Base-by-base conservation (phyloP, 2,113 vertebrate species). In the Tenrec ecaudatus region DNA sequence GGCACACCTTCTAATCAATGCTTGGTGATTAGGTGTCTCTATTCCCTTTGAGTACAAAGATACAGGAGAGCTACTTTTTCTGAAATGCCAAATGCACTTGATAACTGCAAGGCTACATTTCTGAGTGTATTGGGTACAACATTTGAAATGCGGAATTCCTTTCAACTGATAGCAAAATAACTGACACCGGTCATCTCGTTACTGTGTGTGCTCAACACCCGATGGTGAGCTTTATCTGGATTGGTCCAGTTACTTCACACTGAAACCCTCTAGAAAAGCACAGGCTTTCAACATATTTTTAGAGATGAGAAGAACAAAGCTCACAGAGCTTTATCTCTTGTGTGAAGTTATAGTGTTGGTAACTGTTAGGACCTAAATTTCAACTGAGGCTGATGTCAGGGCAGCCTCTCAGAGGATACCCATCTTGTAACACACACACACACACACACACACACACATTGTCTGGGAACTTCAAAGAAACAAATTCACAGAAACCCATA, bases 111-210 rank as follows among this genome's bases (percentile, higher is more conserved):
- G 90, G 12, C 66, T 69, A 43, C 19, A 36, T n/a, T 43, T n/a
- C 82, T 40, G 80, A 4, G 84, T 86, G 84, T 93, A 87, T 86
- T 68, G 76, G 64, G 20, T 79, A 71, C 3, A 17, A 29, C 76
- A 76, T 79, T 93, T 76, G 62, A 57, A 69, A 87, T n/a, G 31
- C 22, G 58, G 43, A 90, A 64, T 69, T 89, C 57, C 36, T 89
- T 40, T 82, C 29, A 80, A 82, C 33, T 76, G 62, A 66, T 31
- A 92, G 33, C 33, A 62, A 77, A 88, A 86, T 78, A 80, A 19
- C 2, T 77, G 38, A 43, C 23, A 86, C 14, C 10, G n/a, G 66
- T 40, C 71, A 60, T 79, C 82, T 25, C 7, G 69, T 82, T 38
- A 47, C 23, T 29, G 10, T 60, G 11, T 53, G 16, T 53, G 4